A percentile compares a stretch with the other conserved stretches of the same genome.
Evolutionary conservation across 2,113 vertebrate species (phyloP).

Genomic region (Chamaea fasciata): DNA sequence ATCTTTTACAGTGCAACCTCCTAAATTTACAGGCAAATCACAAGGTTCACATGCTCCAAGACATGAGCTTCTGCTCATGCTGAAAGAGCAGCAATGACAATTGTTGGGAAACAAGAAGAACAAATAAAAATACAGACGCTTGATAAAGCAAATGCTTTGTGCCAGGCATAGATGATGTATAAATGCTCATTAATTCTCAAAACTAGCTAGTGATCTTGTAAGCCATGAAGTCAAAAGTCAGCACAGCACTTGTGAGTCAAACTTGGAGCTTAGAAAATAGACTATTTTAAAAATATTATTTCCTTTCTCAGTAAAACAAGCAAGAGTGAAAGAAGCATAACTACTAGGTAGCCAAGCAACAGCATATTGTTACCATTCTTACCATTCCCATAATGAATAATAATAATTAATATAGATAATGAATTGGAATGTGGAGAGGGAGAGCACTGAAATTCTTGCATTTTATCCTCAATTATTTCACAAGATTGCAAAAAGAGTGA

Average conservation of each 20-base stretch:
- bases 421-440: background rate
- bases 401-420: background rate
- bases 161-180: background rate
- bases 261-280: background rate
- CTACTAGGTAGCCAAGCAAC: background rate
- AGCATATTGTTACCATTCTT: background rate
- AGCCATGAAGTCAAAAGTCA: background rate
- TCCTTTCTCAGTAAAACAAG: background rate
- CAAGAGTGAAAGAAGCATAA: background rate
- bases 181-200: background rate
- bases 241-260: background rate
- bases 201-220: background rate
- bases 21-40: slow-evolving; percentile 7
- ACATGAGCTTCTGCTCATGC: background rate
- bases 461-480: background rate
- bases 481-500: background rate
- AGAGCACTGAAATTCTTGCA: background rate
- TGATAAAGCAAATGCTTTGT: background rate
- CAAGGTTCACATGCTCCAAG: slow-evolving; percentile 4
- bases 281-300: background rate
- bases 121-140: background rate
- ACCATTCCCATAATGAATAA: background rate
- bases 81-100: slow-evolving; percentile 13
- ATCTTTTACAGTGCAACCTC: slow-evolving; percentile 24
- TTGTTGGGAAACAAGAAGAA: background rate